Conservation (phyloP, 2,113 vertebrate species). For the Rana temporaria region DNA sequence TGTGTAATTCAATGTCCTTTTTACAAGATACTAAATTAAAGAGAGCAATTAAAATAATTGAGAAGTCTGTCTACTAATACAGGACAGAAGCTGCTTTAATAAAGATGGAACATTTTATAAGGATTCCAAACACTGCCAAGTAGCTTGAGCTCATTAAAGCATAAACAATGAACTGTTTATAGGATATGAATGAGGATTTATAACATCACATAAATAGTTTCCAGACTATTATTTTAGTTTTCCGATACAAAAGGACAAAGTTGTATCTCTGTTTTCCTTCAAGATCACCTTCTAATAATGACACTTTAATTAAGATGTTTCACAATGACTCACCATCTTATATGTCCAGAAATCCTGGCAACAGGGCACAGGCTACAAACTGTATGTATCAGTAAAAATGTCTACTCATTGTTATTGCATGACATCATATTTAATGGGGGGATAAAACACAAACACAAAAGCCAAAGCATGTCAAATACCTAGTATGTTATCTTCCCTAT, state of each 20-base stretch:
- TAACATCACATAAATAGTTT: not conserved
- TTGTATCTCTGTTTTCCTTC: not conserved
- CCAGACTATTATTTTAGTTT: not conserved
- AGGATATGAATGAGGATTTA: not conserved
- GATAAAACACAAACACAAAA: not conserved
- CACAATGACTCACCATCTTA: not conserved
- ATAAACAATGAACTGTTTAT: not conserved
- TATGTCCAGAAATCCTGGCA: not conserved
- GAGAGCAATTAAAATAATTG: not conserved
- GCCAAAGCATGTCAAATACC: too few species aligned
- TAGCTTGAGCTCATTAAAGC: not conserved
- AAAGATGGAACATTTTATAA: not conserved
- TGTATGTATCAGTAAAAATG: not conserved
- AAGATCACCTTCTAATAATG: slow-evolving; percentile 11
- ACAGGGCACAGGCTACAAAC: not conserved
- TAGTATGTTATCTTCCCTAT: too few species aligned
- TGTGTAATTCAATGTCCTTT: not conserved
- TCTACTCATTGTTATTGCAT: not conserved
- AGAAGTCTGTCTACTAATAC: too few species aligned
- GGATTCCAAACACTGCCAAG: not conserved
- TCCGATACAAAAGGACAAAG: not conserved
- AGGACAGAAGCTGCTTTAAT: not conserved
- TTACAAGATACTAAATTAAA: not conserved
- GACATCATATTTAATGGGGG: not conserved
- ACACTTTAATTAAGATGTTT: slow-evolving; percentile 3